A percentile compares a stretch with the other conserved stretches of the same genome.
These are phyloP conservation scores for Cabera pusaria DNA, from an alignment of 2,888 invertebrate species.

Conservation along the genomic window DNA sequence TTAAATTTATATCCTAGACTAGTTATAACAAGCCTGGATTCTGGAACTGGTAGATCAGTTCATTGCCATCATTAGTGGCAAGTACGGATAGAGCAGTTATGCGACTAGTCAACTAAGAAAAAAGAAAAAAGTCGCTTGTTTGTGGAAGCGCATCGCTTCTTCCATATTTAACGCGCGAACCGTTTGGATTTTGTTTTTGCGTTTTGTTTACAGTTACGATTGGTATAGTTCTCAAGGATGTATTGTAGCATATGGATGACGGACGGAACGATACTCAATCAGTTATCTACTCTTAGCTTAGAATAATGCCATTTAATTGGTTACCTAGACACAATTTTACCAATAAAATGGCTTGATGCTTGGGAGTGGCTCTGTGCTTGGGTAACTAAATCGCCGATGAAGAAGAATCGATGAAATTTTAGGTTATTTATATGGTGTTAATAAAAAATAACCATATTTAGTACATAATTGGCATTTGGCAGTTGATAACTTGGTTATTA, in stretches of 20 bases:
- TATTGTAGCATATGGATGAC: background rate
- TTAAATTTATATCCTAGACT: slow-evolving; percentile 12
- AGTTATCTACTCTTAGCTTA: too few relatives aligned
- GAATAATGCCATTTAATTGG: too few relatives aligned
- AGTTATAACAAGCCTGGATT: slow-evolving; percentile 5
- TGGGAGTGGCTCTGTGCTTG: too few relatives aligned
- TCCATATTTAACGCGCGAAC: slow-evolving; percentile 24
- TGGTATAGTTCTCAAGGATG: slow-evolving; percentile 20
- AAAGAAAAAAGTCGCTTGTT: slow-evolving; percentile 36
- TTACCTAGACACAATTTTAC: too few relatives aligned
- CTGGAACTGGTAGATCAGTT: slow-evolving; percentile 51
- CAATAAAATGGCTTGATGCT: too few relatives aligned
- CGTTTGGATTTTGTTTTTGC: slow-evolving; percentile 12
- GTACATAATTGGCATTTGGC: too few relatives aligned
- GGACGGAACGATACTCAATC: too few relatives aligned
- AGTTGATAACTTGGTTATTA: too few relatives aligned
- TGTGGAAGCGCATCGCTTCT: slow-evolving; percentile 30
- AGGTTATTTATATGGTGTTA: too few relatives aligned
- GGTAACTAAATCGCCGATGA: too few relatives aligned
- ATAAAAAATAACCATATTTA: too few relatives aligned
- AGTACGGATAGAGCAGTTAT: slow-evolving; percentile 44
- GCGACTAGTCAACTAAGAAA: slow-evolving; percentile 33
- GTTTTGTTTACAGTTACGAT: slow-evolving; percentile 15
- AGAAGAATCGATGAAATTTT: too few relatives aligned
- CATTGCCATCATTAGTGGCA: slow-evolving; percentile 55